Conservation (phyloP, 1,140 invertebrate genomes). For the Scaptodrosophila lebanonensis region DNA sequence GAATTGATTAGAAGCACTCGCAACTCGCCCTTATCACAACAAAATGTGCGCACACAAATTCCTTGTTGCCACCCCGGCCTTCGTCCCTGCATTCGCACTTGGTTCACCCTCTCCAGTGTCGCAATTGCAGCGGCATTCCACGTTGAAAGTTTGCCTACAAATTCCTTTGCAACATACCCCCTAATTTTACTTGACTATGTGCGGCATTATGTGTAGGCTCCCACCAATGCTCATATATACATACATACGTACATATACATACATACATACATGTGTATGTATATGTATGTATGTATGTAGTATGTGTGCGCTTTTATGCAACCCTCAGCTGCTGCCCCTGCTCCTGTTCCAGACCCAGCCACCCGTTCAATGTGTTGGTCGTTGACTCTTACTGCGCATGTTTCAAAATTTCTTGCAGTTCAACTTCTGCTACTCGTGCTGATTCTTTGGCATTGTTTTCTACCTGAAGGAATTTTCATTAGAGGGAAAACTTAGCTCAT, state of each 20-base stretch:
- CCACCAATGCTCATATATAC: too few relatives aligned
- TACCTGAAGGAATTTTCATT: conserved; percentile 66
- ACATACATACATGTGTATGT: too few relatives aligned
- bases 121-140: conserved; percentile 1
- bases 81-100: too few relatives aligned
- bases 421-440: conserved; percentile 23
- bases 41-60: conserved; percentile 4
- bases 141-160: too few relatives aligned
- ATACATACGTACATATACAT: too few relatives aligned
- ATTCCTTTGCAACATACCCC: too few relatives aligned
- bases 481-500: conserved; percentile 43
- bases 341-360: conserved; percentile 14
- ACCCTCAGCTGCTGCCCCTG: neutral
- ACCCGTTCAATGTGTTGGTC: conserved; percentile 22
- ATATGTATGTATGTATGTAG: too few relatives aligned
- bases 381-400: conserved; percentile 50
- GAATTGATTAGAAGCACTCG: conserved; percentile 44
- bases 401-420: conserved; percentile 41
- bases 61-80: conserved; percentile 18
- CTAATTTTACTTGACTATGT: too few relatives aligned
- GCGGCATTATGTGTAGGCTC: too few relatives aligned
- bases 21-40: conserved; percentile 37
- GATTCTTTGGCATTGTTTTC: conserved; percentile 34
- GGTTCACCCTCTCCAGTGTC: neutral
- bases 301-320: too few relatives aligned